Percentiles rank a stretch among this genome's conserved stretches.
phyloP scores from a whole-genome alignment of 2,797 vertebrate species.

The Micrastur ruficollis region DNA sequence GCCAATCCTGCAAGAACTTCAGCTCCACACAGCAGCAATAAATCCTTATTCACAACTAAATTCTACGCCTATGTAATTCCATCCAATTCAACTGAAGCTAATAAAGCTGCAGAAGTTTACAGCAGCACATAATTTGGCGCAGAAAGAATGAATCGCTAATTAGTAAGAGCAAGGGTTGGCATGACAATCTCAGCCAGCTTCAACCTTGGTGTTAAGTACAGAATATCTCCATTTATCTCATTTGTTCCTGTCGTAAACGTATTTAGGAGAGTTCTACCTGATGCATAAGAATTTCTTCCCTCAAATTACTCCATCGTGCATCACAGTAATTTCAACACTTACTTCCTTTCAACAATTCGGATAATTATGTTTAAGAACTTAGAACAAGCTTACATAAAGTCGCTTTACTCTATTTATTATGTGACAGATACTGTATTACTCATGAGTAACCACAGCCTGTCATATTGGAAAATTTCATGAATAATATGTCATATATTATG shows the following conservation, averaged over 20 bases:
- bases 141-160: not conserved
- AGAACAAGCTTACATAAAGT: constrained; percentile 37
- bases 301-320: not conserved
- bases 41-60: not conserved
- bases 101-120: not conserved
- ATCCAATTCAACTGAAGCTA: not conserved
- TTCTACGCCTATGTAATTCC: not conserved
- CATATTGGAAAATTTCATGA: constrained; percentile 42
- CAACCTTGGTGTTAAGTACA: not conserved
- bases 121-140: not conserved
- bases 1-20: not conserved
- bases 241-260: constrained; percentile 3
- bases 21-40: not conserved
- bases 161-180: not conserved
- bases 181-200: not conserved
- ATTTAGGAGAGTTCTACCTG: not conserved
- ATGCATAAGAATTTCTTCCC: not conserved
- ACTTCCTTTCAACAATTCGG: constrained; percentile 49
- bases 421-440: constrained; percentile 31
- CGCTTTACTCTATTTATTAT: constrained; percentile 6
- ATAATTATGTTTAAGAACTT: constrained; percentile 57
- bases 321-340: constrained; percentile 32
- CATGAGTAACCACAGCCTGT: constrained; percentile 43
- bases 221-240: constrained; percentile 16
- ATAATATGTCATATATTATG: constrained; percentile 54